phyloP scores from a whole-genome alignment of 1,140 invertebrate genomes.

The Frieseomelitta varia region DNA sequence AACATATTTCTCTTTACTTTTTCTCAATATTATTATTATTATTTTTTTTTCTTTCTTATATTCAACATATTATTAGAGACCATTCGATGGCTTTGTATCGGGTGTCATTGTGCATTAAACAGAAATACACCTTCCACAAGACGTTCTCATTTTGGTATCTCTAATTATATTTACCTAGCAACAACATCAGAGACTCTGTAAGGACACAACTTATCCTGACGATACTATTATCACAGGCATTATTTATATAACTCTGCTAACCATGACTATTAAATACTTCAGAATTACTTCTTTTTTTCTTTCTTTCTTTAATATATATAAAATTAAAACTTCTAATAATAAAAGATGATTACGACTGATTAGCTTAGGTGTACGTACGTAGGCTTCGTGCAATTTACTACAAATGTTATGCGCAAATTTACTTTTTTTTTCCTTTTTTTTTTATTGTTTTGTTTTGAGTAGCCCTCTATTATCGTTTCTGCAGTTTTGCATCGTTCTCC shows the following conservation, averaged over 20 bases:
- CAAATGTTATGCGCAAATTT: slow-evolving; percentile 63
- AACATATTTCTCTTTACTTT: slow-evolving; percentile 59
- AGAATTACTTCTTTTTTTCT: slow-evolving; percentile 75
- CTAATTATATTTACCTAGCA: slow-evolving; percentile 79
- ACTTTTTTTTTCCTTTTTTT: not conserved
- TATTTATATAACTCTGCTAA: slow-evolving; percentile 82
- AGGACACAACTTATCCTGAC: slow-evolving; percentile 84
- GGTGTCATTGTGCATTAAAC: slow-evolving; percentile 65
- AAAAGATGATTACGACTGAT: slow-evolving; percentile 76
- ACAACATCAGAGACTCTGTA: slow-evolving; percentile 83
- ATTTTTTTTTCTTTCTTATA: slow-evolving; percentile 58
- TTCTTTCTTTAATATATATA: slow-evolving; percentile 74
- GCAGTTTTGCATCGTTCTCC: slow-evolving; percentile 18
- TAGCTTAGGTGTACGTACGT: slow-evolving; percentile 72
- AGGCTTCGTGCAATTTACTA: slow-evolving; percentile 72
- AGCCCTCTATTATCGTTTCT: slow-evolving; percentile 39
- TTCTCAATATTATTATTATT: slow-evolving; percentile 52
- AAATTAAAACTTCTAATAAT: slow-evolving; percentile 81
- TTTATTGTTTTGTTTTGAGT: slow-evolving; percentile 34
- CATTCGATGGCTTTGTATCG: slow-evolving; percentile 52
- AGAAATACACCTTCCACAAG: slow-evolving; percentile 57
- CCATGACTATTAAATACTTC: slow-evolving; percentile 80
- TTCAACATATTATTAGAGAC: slow-evolving; percentile 61
- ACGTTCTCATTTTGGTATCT: slow-evolving; percentile 55
- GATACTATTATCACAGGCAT: slow-evolving; percentile 84